Evolutionary conservation across 2,113 vertebrate genomes (phyloP).

Genomic region (Hemiscyllium ocellatum): DNA sequence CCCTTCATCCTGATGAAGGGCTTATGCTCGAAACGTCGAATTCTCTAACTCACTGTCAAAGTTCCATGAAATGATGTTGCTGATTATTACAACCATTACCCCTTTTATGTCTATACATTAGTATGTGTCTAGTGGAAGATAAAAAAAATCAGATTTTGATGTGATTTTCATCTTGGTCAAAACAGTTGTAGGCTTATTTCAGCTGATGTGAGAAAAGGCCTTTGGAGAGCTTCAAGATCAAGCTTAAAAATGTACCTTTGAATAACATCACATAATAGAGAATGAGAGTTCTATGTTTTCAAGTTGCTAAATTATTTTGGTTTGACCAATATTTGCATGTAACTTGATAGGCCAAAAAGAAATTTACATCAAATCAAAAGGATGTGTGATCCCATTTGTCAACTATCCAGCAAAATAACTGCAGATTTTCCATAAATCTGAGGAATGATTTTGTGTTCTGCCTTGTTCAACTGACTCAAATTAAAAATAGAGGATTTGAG

Average conservation of each 20-base stretch:
- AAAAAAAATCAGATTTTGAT: neutral
- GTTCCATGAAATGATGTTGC: neutral
- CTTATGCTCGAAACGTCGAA: too few relatives aligned
- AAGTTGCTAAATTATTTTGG: neutral
- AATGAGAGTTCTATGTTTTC: neutral
- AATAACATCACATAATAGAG: neutral
- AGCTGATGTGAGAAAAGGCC: neutral
- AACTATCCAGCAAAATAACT: neutral
- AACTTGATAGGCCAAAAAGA: neutral
- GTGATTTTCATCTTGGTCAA: neutral
- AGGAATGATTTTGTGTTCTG: neutral
- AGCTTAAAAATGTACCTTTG: neutral
- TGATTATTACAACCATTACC: neutral
- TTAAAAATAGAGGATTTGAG: neutral
- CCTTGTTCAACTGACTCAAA: neutral
- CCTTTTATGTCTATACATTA: neutral
- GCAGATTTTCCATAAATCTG: neutral
- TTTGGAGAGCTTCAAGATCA: neutral
- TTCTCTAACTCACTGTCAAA: neutral
- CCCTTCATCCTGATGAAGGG: too few relatives aligned
- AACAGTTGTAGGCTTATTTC: neutral
- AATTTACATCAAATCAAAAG: neutral
- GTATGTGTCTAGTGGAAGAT: neutral
- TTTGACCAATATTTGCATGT: neutral
- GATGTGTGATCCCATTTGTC: neutral